These are phyloP conservation scores for Ectobius pallidus DNA, from an alignment of 2,888 invertebrate species.

Conservation along the genomic window DNA sequence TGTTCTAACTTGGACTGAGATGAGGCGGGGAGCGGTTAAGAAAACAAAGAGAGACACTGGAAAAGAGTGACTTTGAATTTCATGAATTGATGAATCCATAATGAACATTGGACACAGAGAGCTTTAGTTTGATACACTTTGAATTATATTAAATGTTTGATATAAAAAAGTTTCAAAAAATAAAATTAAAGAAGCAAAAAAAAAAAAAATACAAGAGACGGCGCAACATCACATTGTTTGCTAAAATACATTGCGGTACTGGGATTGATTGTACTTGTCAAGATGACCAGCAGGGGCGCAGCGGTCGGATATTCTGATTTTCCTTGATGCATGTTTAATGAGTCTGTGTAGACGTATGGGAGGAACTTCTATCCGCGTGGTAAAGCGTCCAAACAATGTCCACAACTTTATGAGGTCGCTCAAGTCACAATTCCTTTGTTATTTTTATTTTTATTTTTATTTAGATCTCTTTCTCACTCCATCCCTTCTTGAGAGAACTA, in stretches of 20 bases:
- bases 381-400: not conserved
- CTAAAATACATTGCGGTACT: constrained; percentile 3
- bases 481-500: not conserved
- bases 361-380: not conserved
- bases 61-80: constrained; percentile 8
- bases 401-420: constrained; percentile 16
- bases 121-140: constrained; percentile 24
- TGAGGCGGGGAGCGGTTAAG: not conserved
- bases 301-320: constrained; percentile 10
- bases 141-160: constrained; percentile 9
- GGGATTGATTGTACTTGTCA: constrained; percentile 24
- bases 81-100: constrained; percentile 33
- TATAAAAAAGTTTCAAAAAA: not conserved
- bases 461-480: not conserved
- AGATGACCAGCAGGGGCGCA: not conserved
- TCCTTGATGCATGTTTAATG: constrained; percentile 27
- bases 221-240: constrained; percentile 20
- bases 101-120: constrained; percentile 17
- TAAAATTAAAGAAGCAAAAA: not conserved
- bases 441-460: not conserved
- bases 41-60: constrained; percentile 9
- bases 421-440: not conserved
- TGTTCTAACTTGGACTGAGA: not conserved
- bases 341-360: not conserved
- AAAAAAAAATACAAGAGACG: not conserved